A percentile compares a stretch with the other conserved stretches of the same genome.
phyloP scores from a whole-genome alignment of 2,888 invertebrate species.

The Synergus itoensis region DNA sequence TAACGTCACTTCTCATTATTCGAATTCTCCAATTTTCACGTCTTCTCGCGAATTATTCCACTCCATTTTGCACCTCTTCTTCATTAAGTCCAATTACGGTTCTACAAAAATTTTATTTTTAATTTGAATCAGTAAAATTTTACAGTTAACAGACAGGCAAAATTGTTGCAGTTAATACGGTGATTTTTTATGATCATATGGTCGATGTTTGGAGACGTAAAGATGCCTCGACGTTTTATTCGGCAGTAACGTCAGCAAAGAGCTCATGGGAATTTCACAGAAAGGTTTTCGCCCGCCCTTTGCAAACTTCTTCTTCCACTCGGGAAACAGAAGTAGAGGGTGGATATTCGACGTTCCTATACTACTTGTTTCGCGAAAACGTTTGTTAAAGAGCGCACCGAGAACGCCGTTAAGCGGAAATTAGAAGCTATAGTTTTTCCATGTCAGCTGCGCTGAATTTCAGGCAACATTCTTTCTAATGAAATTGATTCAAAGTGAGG shows the following conservation, averaged over 20 bases:
- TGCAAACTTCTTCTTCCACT: background rate
- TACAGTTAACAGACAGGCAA: too few species aligned
- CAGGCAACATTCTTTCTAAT: slow-evolving; percentile 22
- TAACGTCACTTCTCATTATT: slow-evolving; percentile 12
- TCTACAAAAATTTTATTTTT: background rate
- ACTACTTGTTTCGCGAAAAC: slow-evolving; percentile 8
- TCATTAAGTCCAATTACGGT: background rate
- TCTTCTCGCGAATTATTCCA: background rate
- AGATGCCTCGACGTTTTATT: background rate
- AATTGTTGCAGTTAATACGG: too few species aligned
- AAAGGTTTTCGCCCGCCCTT: background rate
- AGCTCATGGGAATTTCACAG: background rate
- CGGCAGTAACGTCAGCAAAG: background rate
- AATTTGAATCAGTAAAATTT: too few species aligned
- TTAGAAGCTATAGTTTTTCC: slow-evolving; percentile 38
- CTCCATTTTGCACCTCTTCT: background rate
- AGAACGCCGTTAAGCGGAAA: slow-evolving; percentile 28
- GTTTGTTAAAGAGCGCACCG: slow-evolving; percentile 13
- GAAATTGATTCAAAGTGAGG: slow-evolving; percentile 12
- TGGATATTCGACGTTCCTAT: background rate
- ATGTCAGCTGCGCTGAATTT: slow-evolving; percentile 5
- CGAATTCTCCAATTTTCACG: slow-evolving; percentile 16
- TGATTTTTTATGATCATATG: background rate
- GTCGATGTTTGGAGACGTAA: background rate
- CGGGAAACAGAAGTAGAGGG: background rate